Evolutionary conservation across 1,140 invertebrate genomes (phyloP), one percentile per base, ranked within the genome.

Genomic region (Nymphalis io): DNA sequence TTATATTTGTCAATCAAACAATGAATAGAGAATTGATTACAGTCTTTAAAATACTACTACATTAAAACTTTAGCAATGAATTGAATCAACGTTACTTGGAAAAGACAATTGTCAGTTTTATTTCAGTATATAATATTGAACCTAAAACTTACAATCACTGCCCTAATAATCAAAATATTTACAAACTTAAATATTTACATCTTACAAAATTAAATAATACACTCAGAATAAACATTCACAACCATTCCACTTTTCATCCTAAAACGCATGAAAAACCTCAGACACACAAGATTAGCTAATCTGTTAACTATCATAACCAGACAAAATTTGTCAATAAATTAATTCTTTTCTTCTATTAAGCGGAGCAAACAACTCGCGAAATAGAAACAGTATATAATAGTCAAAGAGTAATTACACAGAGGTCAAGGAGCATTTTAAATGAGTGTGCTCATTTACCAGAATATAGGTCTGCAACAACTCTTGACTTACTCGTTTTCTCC

Each of bases 241-340:
- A 73, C 62, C 74, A 67, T 53, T 80, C 75, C 84, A 70, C 64
- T 33, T 67, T 75, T 75, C 91, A 91, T 93, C 92, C 93, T 93
- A 93, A 85, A 93, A 93, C 93, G 93, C 90, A 93, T 68, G 57
- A 53, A 58, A 69, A 65, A 68, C 40, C 55, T 33, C 72, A 57
- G 16, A 57, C 70, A 62, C 66, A 44, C 42, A 46, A 42, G 23
- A 55, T 55, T 55, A 55, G 51, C 51, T 55, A 55, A 21, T 20
- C 60, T 61, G 60, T 58, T 60, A 68, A 38, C 33, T 68, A 60
- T 48, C 44, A 39, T 39, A n/a, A 55, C 1, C 40, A 69, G 48
- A 61, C 48, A 60, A 18, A 2, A 18, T 48, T 20, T 55, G 51
- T 55, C 51, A 55, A 55, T 55, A 55, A 55, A 55, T 53, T 23